These are phyloP conservation scores for Cheilinus undulatus DNA, from an alignment of 2,113 vertebrate genomes.

Conservation along the genomic window DNA sequence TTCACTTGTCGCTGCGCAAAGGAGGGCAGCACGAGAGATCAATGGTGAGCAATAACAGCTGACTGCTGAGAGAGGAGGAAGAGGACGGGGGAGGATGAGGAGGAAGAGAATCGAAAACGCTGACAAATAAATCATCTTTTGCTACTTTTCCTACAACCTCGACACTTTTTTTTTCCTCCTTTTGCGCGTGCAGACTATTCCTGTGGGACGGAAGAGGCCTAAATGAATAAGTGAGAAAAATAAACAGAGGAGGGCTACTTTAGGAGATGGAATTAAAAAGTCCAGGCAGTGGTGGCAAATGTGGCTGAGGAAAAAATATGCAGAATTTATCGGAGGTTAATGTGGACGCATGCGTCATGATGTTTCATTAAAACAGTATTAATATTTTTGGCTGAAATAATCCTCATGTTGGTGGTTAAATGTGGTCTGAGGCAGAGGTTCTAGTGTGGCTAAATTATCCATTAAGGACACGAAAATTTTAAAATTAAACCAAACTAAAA, in stretches of 20 bases:
- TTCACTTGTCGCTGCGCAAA: conserved; percentile 97
- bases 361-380: not conserved
- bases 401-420: not conserved
- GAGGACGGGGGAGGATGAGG: conserved; percentile 73
- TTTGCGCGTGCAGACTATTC: not conserved
- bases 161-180: conserved; percentile 39
- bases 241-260: not conserved
- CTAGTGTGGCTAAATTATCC: not conserved
- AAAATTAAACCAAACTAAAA: not conserved
- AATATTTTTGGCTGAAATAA: not conserved
- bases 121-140: conserved; percentile 75
- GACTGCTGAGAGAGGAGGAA: conserved; percentile 88
- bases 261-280: not conserved
- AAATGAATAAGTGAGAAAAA: not conserved
- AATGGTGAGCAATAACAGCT: conserved; percentile 98
- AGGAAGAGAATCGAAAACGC: conserved; percentile 30
- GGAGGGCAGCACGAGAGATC: conserved; percentile 82
- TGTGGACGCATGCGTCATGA: not conserved
- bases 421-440: not conserved
- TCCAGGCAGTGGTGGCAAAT: not conserved
- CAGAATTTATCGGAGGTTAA: not conserved
- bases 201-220: conserved; percentile 37
- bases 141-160: conserved; percentile 53
- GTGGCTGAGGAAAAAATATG: not conserved
- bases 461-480: not conserved